Evolutionary conservation across 2,888 invertebrate genomes (phyloP).

Genomic region (Eupeodes latifasciatus): DNA sequence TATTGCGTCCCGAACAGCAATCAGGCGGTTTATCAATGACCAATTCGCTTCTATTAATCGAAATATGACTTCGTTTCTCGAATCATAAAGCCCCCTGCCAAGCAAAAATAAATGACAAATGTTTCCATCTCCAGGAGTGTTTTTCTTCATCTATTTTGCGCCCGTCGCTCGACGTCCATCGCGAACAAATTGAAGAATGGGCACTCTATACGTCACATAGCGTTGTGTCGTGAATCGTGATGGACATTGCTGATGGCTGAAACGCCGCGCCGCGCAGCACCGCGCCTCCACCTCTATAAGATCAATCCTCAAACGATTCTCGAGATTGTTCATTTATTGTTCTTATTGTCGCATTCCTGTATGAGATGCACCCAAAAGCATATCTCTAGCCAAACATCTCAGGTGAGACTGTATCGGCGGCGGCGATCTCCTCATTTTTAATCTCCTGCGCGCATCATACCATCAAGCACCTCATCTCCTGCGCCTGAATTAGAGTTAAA

Average conservation of each 20-base stretch:
- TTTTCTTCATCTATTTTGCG: neutral
- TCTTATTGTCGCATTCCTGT: conserved; percentile 64
- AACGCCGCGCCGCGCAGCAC: too few relatives aligned
- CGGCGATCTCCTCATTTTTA: conserved; percentile 14
- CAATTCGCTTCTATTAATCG: conserved; percentile 58
- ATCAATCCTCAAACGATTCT: conserved; percentile 68
- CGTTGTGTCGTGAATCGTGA: neutral
- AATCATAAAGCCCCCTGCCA: conserved; percentile 65
- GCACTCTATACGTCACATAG: conserved; percentile 40
- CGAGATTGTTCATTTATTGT: conserved; percentile 62
- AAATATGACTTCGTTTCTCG: conserved; percentile 50
- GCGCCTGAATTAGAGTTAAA: conserved; percentile 61
- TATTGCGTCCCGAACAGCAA: conserved; percentile 29
- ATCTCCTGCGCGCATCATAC: conserved; percentile 42
- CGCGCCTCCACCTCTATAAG: neutral
- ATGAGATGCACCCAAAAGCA: conserved; percentile 5
- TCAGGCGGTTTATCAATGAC: conserved; percentile 39
- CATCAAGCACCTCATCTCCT: too few relatives aligned
- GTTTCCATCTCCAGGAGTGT: conserved; percentile 1
- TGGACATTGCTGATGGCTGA: conserved; percentile 58
- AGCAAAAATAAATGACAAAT: conserved; percentile 68
- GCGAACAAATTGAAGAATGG: conserved; percentile 71
- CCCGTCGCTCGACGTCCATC: neutral
- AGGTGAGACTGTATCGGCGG: conserved; percentile 61
- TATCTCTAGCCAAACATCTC: conserved; percentile 36